Percentiles rank a stretch among this genome's conserved stretches.
Evolutionary conservation across 2,888 invertebrate species (phyloP).

Genomic region (Mesodorylaimus sp.): DNA sequence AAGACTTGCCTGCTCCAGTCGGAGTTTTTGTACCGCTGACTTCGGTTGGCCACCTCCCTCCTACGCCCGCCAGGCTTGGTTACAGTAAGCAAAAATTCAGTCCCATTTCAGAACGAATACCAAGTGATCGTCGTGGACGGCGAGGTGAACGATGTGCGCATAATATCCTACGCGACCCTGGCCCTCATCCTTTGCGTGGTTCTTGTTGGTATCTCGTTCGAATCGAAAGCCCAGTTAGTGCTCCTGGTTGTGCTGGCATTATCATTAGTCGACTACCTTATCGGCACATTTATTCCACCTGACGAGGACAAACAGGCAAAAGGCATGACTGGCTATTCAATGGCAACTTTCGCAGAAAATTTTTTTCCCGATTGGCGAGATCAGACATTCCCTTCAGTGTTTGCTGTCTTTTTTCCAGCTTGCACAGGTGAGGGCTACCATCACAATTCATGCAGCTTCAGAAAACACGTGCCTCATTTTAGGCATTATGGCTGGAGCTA

Average conservation of each 20-base stretch:
- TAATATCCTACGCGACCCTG: slow-evolving; percentile 38
- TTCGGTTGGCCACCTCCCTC: no score
- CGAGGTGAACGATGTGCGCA: slow-evolving; percentile 20
- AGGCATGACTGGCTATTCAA: slow-evolving; percentile 1
- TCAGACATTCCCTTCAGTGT: slow-evolving; percentile 76
- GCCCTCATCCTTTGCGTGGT: background rate
- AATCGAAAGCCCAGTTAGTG: slow-evolving; percentile 1
- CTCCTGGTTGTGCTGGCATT: background rate
- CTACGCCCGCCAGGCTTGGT: no score
- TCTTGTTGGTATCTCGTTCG: slow-evolving; percentile 3
- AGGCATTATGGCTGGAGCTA: slow-evolving; percentile 39
- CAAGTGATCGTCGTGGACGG: slow-evolving; percentile 19
- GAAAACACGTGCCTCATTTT: no score
- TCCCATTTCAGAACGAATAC: background rate
- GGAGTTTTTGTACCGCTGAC: no score
- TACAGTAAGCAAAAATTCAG: no score
- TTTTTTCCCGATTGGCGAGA: slow-evolving; percentile 35
- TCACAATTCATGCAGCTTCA: no score
- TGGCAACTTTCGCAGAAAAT: background rate
- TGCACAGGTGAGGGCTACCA: no score
- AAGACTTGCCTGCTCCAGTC: no score
- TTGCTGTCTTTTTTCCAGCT: slow-evolving; percentile 90
- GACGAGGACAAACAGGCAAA: background rate
- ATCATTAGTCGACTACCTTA: background rate
- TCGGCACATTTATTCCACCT: slow-evolving; percentile 1